These are phyloP conservation scores for Hippasteria phrygiana DNA, from an alignment of 53 echinoderm and acorn worm genomes.

Conservation along the genomic window DNA sequence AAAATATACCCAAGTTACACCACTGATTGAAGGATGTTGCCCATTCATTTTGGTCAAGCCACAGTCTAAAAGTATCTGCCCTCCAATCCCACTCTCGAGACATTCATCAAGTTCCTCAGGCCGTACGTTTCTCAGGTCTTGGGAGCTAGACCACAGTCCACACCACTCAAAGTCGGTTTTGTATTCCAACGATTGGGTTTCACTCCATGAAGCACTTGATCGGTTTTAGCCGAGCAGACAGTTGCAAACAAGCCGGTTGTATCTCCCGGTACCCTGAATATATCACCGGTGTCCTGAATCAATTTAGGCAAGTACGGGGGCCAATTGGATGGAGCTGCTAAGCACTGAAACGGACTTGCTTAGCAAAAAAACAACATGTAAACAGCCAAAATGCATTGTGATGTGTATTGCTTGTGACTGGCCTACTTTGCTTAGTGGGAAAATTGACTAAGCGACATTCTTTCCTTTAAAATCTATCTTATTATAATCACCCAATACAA, in stretches of 20 bases:
- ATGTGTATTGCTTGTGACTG: too few species aligned
- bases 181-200: constrained; percentile 3
- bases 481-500: too few species aligned
- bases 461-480: too few species aligned
- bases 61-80: background rate
- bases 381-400: too few species aligned
- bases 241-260: constrained; percentile 2
- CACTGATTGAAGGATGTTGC: background rate
- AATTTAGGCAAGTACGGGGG: background rate
- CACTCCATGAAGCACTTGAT: constrained; percentile 3
- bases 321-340: too few species aligned
- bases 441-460: too few species aligned
- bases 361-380: too few species aligned
- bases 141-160: background rate
- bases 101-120: background rate
- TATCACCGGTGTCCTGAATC: constrained; percentile 25
- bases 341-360: too few species aligned
- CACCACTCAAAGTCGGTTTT: background rate
- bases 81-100: background rate
- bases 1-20: too few species aligned
- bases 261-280: constrained; percentile 33
- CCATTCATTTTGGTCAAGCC: background rate
- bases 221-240: background rate
- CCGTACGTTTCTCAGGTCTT: background rate
- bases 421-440: too few species aligned